Base-by-base conservation (phyloP, 2,888 invertebrate species). In the Tinea trinotella region DNA sequence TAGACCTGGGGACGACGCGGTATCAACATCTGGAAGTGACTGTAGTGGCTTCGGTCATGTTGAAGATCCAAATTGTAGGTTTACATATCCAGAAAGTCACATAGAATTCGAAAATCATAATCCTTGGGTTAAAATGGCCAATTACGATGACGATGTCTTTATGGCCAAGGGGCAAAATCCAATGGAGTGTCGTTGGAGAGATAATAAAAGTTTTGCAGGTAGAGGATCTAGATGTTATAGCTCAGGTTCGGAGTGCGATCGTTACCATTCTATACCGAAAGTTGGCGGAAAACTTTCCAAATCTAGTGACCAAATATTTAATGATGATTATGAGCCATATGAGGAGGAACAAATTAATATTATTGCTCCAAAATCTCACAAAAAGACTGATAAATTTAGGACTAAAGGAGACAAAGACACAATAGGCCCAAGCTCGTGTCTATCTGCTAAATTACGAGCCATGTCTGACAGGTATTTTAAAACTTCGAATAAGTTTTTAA, bases 401-500 rank as follows among this genome's bases (percentile, higher is more conserved):
- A 62, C 57, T 61, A 85, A 79, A 66, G 73, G 78, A 58, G 79
- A 75, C 48, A 87, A 85, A 64, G 85, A 86, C 57, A 77, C 84
- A 5, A 74, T 85, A 53, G 87, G 87, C 15, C 85, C 87, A 17
- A 88, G 87, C 67, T 89, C 89, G 19, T 92, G 91, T 71, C 76
- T 92, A 54, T 89, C 91, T 0, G 90, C 91, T 1, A 92, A 92
- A 76, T 76, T 92, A 57, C 87, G 89, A 59, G 91, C 91, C 30
- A 92, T 92, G 89, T 92, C 92, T 18, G 91, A 92, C 65, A 88
- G 89, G 65, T 92, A 92, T 70, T 74, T 92, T 36, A 91, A 91
- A 64, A 89, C 89, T 52, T 91, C 92, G 0, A 91, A 89, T 62
- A 88, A 84, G 72, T 86, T 92, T 62, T 83, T 92, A 57, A 90